Percentiles rank a stretch among this genome's conserved stretches.
phyloP scores from a whole-genome alignment of 2,113 vertebrate species.

The Malurus cyaneus region DNA sequence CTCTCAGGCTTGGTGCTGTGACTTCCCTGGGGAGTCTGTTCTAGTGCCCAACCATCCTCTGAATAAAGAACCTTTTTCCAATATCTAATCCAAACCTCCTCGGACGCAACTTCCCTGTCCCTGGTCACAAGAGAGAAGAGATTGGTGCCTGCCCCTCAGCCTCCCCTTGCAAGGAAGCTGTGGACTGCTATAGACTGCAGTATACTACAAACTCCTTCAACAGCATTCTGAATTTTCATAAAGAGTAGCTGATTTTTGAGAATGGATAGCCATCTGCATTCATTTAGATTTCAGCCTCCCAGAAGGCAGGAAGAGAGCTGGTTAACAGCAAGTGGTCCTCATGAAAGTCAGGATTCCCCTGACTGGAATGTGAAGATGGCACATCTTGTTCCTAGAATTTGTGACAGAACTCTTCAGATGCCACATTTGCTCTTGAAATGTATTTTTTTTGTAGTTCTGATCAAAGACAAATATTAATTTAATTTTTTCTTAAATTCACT shows the following conservation, averaged over 20 bases:
- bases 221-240: background rate
- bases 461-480: background rate
- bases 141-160: background rate
- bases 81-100: background rate
- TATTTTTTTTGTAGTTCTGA: background rate
- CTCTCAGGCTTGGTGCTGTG: background rate
- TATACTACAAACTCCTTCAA: background rate
- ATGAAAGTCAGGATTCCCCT: background rate
- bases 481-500: background rate
- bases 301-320: rapidly evolving
- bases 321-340: rapidly evolving
- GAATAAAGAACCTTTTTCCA: background rate
- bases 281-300: background rate
- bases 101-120: background rate
- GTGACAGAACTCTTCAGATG: background rate
- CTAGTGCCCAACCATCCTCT: background rate
- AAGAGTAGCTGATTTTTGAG: background rate
- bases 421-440: background rate
- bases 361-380: rapidly evolving
- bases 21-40: background rate
- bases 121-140: background rate
- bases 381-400: background rate
- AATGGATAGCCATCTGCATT: background rate
- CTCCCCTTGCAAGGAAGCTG: background rate
- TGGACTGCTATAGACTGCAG: rapidly evolving